Base-by-base conservation (phyloP, 1,140 invertebrate species). In the Rhynchophorus ferrugineus region DNA sequence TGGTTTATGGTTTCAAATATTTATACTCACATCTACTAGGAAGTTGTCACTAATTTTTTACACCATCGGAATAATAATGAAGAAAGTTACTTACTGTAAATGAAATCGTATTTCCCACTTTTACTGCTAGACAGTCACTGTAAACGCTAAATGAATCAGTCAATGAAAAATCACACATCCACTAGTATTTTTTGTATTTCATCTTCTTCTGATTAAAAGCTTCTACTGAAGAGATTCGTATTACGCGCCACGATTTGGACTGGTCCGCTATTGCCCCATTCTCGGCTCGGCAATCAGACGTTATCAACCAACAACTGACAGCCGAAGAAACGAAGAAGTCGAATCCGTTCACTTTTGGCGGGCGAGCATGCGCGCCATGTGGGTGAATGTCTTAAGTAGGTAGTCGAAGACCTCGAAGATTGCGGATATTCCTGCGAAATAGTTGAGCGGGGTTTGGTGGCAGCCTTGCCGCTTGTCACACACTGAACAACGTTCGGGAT, bases 361-460 rank as follows among this genome's bases (percentile, higher is more conserved):
- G 49, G 49, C 49, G 55, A 59, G 63, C 63, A 60, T 60, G 63
- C 61, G 61, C 55, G 39, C 33, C 22, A 49, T 24, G 52, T 60
- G 49, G 63, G 59, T 63, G 61, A 62, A 63, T 57, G 63, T 63
- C 61, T 65, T 65, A 41, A 46, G 45, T 53, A 57, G 55, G 39
- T 61, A 55, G 51, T 50, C 39, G 55, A 60, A 60, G 55, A 54
- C 58, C 51, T 57, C 58, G 45, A 57, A 54, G 58, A 46, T 54
- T 42, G 50, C 45, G 44, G 42, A 43, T 47, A 57, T 57, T 54
- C 52, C 46, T 49, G 54, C 46, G 54, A 49, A 17, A 14, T 38
- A 43, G 24, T 24, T 29, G 17, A 54, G 51, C 16, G 19, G 45
- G 16, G 13, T 38, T 17, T 37, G 6, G 13, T 35, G 11, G 42